Conservation (phyloP, 1,140 invertebrate genomes). For the Caenorhabditis remanei region DNA sequence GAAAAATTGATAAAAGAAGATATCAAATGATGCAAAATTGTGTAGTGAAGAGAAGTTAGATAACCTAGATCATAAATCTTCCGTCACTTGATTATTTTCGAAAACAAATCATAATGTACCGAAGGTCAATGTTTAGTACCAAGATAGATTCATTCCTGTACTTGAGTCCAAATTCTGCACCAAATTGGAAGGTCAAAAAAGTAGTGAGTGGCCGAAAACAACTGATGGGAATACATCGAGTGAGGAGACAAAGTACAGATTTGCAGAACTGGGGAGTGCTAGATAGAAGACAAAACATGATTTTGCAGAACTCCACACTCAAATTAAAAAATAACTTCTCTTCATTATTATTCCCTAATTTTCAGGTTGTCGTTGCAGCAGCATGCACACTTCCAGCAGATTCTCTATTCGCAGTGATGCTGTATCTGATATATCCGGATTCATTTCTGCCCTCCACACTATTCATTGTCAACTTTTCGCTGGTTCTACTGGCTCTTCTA, state of each 20-base stretch:
- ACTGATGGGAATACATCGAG: too few relatives aligned
- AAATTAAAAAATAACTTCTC: too few relatives aligned
- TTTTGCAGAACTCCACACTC: too few relatives aligned
- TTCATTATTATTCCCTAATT: background rate
- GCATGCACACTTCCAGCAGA: slow-evolving; percentile 54
- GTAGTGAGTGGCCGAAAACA: too few relatives aligned
- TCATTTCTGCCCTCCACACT: slow-evolving; percentile 32
- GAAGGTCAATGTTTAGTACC: background rate
- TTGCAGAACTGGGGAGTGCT: too few relatives aligned
- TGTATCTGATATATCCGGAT: slow-evolving; percentile 41
- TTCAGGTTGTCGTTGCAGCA: slow-evolving; percentile 41
- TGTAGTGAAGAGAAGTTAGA: background rate
- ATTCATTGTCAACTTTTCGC: slow-evolving; percentile 44
- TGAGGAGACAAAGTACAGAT: too few relatives aligned
- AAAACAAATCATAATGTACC: background rate
- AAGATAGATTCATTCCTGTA: background rate
- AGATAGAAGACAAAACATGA: too few relatives aligned
- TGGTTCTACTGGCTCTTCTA: slow-evolving; percentile 38
- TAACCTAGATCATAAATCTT: slow-evolving; percentile 3
- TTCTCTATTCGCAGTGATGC: slow-evolving; percentile 49
- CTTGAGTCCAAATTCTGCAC: background rate
- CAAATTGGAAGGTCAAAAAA: too few relatives aligned
- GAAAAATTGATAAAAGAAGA: too few relatives aligned
- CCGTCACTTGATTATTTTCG: background rate
- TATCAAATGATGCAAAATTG: too few relatives aligned